Conservation (phyloP, 30 jellyfish, hydroid and myxozoan species). For the Chironex yamaguchii region DNA sequence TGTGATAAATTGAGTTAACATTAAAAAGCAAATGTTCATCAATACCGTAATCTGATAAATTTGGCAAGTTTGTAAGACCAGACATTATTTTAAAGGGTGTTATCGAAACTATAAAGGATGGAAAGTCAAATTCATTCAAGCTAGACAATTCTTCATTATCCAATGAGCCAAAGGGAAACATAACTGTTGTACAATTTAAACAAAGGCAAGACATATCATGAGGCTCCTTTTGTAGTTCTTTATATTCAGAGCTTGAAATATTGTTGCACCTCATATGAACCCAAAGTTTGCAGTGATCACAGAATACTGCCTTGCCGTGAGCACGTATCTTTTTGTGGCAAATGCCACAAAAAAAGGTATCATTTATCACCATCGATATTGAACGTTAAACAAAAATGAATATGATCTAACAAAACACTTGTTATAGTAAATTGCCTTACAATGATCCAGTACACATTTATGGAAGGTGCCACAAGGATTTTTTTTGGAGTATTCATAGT, state of each 20-base stretch:
- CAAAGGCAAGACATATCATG: conserved; percentile 13
- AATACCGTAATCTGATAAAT: conserved; percentile 4
- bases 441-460: no score
- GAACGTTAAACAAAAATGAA: no score
- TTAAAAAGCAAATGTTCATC: conserved; percentile 26
- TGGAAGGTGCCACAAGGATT: no score
- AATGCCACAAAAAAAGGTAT: no score
- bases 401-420: no score
- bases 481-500: no score
- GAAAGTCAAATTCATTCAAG: conserved; percentile 23
- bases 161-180: conserved; percentile 40
- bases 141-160: conserved; percentile 34
- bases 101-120: conserved; percentile 37
- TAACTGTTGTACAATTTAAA: conserved; percentile 1
- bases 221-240: conserved; percentile 21
- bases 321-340: conserved; percentile 1
- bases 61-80: conserved; percentile 51
- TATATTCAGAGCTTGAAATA: conserved; percentile 2
- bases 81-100: conserved; percentile 47
- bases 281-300: conserved; percentile 31
- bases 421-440: no score
- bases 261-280: conserved; percentile 26
- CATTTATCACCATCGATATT: conserved; percentile 5
- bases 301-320: conserved; percentile 5
- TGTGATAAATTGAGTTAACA: conserved; percentile 24